These are phyloP conservation scores for Colostygia pectinataria DNA, from an alignment of 2,888 invertebrate species.

Conservation along the genomic window DNA sequence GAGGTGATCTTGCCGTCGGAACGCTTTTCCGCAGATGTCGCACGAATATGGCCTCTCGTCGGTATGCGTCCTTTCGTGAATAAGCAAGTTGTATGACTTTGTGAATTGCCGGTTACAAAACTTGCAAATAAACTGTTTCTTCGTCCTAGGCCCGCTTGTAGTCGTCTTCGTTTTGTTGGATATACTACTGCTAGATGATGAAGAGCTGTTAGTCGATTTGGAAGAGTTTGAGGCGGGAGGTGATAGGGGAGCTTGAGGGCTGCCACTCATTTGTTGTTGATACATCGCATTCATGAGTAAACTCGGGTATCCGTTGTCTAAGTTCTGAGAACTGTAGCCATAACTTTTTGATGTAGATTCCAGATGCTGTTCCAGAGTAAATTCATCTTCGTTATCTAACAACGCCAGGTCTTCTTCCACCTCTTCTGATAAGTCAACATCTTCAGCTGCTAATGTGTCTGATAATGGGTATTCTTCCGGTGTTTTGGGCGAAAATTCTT, in stretches of 20 bases:
- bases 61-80: constrained; percentile 98
- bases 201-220: constrained; percentile 74
- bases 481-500: constrained; percentile 73
- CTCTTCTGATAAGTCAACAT: constrained; percentile 87
- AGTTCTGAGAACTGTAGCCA: constrained; percentile 76
- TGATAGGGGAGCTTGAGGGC: constrained; percentile 72
- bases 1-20: constrained; percentile 97
- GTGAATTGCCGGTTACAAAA: constrained; percentile 99
- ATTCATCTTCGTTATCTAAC: constrained; percentile 88
- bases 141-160: constrained; percentile 90
- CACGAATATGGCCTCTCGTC: constrained; percentile 98
- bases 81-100: constrained; percentile 97
- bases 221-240: constrained; percentile 73
- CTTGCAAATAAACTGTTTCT: constrained; percentile 99
- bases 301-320: constrained; percentile 88
- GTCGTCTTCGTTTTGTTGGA: constrained; percentile 72
- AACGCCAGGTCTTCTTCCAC: constrained; percentile 89
- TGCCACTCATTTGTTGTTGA: constrained; percentile 80
- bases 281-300: constrained; percentile 87
- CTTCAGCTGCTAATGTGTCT: constrained; percentile 82
- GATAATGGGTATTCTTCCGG: constrained; percentile 77
- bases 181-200: constrained; percentile 73
- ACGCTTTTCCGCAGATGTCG: constrained; percentile 98
- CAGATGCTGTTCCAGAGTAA: constrained; percentile 83
- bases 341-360: constrained; percentile 74